These are phyloP conservation scores for Penaeus monodon DNA, from an alignment of 2,888 invertebrate genomes.

Conservation along the genomic window DNA sequence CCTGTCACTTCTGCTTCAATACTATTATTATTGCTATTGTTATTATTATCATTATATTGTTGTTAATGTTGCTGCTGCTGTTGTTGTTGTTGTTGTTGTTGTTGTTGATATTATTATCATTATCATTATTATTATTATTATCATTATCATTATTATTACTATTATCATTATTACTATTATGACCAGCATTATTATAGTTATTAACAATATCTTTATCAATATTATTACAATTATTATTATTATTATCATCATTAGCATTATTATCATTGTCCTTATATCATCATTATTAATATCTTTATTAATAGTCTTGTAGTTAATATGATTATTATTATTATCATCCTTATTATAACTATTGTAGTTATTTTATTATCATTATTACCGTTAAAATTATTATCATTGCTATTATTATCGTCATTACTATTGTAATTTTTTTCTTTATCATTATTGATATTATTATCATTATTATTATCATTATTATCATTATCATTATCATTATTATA, in stretches of 20 bases:
- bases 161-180: too few relatives aligned
- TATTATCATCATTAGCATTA: too few relatives aligned
- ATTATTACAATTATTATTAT: too few relatives aligned
- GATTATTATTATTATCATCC: background rate
- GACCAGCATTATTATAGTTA: too few relatives aligned
- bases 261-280: background rate
- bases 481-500: background rate
- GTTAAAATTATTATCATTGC: background rate
- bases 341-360: background rate
- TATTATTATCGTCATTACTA: background rate
- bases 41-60: background rate
- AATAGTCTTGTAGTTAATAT: background rate
- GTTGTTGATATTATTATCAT: too few relatives aligned
- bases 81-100: background rate
- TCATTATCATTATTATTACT: too few relatives aligned
- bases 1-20: background rate
- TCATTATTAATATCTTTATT: background rate
- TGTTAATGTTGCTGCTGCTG: background rate
- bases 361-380: background rate
- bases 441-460: background rate
- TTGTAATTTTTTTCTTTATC: background rate
- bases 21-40: background rate
- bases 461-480: background rate
- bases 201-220: too few relatives aligned
- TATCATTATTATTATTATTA: too few relatives aligned